Evolutionary conservation across 2,113 vertebrate species (phyloP).

Genomic region (Rhadina sibilatrix): DNA sequence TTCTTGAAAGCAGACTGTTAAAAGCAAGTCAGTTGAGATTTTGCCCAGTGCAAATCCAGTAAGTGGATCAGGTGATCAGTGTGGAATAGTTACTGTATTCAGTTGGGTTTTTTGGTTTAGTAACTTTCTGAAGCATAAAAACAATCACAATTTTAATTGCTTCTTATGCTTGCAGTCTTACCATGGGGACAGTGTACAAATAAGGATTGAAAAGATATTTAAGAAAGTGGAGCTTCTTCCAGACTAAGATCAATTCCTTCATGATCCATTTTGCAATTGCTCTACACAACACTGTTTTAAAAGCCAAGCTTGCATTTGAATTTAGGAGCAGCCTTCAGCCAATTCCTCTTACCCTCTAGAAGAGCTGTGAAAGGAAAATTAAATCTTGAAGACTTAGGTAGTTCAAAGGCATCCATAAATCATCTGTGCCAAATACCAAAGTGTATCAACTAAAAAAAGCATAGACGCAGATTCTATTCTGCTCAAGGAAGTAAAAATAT

Average conservation of each 20-base stretch:
- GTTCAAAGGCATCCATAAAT: background rate
- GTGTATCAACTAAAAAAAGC: background rate
- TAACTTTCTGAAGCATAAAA: background rate
- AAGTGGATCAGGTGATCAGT: background rate
- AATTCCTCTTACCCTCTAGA: background rate
- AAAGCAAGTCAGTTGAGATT: background rate
- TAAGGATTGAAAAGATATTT: background rate
- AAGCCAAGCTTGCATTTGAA: background rate
- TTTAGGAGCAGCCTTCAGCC: background rate
- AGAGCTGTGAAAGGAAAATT: background rate
- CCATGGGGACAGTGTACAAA: background rate
- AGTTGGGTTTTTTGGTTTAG: background rate
- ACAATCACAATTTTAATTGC: background rate
- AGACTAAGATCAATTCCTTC: background rate
- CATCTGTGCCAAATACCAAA: background rate
- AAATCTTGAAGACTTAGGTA: background rate
- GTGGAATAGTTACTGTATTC: background rate
- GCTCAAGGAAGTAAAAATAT: background rate
- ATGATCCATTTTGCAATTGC: background rate
- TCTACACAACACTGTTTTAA: background rate
- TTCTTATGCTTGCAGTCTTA: background rate
- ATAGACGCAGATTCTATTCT: background rate
- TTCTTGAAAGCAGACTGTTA: background rate
- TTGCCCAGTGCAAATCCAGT: background rate
- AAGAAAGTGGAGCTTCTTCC: background rate